phyloP scores from a whole-genome alignment of 2,888 invertebrate species.

The Therioaphis trifolii region DNA sequence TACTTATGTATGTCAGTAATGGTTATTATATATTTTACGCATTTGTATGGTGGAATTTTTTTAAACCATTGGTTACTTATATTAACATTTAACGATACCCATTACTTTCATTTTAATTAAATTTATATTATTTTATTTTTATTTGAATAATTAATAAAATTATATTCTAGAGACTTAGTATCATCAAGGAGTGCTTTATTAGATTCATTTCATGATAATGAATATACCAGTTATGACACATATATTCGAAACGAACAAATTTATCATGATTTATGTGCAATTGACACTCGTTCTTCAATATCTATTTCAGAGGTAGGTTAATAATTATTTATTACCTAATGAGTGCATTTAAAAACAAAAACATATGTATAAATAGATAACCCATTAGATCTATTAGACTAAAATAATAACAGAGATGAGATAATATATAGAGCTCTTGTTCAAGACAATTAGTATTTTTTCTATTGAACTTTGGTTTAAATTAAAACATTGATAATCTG shows the following conservation, averaged over 20 bases:
- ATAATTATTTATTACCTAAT: neutral
- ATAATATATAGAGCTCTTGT: too few relatives aligned
- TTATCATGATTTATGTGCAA: slow-evolving; percentile 92
- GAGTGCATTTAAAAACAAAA: too few relatives aligned
- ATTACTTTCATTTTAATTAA: neutral
- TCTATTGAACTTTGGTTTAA: too few relatives aligned
- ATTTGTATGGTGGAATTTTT: neutral
- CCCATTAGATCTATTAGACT: too few relatives aligned
- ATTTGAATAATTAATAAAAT: neutral
- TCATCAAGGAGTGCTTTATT: slow-evolving; percentile 57
- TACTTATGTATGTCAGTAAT: neutral
- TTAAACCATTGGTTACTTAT: neutral
- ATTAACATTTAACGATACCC: slow-evolving; percentile 20
- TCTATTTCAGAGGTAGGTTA: slow-evolving; percentile 47
- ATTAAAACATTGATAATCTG: too few relatives aligned
- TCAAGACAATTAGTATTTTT: too few relatives aligned
- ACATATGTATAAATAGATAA: too few relatives aligned
- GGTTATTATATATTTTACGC: neutral
- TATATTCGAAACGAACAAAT: slow-evolving; percentile 89
- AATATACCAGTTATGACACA: slow-evolving; percentile 78
- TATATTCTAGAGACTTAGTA: slow-evolving; percentile 43
- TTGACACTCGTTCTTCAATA: slow-evolving; percentile 68
- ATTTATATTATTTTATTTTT: neutral
- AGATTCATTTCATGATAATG: slow-evolving; percentile 66
- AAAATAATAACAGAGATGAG: too few relatives aligned